A percentile compares a stretch with the other conserved stretches of the same genome.
These are phyloP conservation scores for Aphaenogaster rudis DNA, from an alignment of 1,140 invertebrate species.

Conservation along the genomic window DNA sequence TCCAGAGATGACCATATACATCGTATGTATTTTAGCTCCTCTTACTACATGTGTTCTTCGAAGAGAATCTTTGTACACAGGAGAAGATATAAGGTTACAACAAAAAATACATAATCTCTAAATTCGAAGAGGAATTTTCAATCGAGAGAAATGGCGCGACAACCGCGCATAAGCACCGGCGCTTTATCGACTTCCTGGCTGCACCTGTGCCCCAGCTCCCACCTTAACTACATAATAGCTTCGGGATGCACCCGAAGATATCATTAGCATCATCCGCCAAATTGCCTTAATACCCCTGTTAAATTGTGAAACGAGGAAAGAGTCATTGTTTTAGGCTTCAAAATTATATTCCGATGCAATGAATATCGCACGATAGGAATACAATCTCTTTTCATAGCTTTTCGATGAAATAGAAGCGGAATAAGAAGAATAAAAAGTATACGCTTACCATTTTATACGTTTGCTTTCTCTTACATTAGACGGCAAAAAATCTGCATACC, in stretches of 20 bases:
- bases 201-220: slow-evolving; percentile 64
- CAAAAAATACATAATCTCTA: not conserved
- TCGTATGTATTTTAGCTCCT: not conserved
- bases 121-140: slow-evolving; percentile 12
- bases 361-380: not conserved
- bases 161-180: not conserved
- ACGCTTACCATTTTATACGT: not conserved
- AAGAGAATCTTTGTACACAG: not conserved
- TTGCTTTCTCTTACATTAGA: not conserved
- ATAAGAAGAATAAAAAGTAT: not conserved
- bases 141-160: not conserved
- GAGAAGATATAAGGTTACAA: not conserved
- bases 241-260: slow-evolving; percentile 21
- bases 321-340: not conserved
- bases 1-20: not conserved
- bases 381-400: not conserved
- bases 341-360: not conserved
- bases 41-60: not conserved
- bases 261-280: slow-evolving; percentile 26
- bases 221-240: slow-evolving; percentile 34
- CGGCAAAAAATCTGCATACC: not conserved
- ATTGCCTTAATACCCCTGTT: slow-evolving; percentile 15
- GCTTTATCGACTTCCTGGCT: slow-evolving; percentile 71
- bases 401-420: not conserved
- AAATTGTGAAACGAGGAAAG: not conserved